Conservation (phyloP, 2,113 vertebrate species). For the Nerophis ophidion region DNA sequence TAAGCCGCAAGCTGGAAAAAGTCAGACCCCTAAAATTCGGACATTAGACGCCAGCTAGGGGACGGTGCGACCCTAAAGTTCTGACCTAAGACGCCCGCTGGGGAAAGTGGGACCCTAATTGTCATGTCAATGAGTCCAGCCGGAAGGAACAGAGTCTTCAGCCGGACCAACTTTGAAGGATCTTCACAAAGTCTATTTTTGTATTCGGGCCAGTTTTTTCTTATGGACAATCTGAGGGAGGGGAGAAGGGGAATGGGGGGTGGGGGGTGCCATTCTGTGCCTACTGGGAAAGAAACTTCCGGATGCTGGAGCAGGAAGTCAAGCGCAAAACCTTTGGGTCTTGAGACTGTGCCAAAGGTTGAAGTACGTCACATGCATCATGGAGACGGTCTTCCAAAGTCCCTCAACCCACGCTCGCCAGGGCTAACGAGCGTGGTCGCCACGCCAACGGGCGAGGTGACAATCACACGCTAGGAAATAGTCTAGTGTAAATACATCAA, state of each 20-base stretch:
- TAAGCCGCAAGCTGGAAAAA: no score
- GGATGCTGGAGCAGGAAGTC: conserved; percentile 28
- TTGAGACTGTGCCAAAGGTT: background rate
- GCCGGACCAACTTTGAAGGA: conserved; percentile 55
- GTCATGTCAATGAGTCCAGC: conserved; percentile 22
- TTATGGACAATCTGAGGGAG: conserved; percentile 51
- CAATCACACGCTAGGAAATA: conserved; percentile 57
- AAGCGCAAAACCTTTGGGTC: conserved; percentile 33
- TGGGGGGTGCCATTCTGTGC: conserved; percentile 68
- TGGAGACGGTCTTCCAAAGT: conserved; percentile 30
- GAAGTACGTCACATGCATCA: no score
- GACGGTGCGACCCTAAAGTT: conserved; percentile 8
- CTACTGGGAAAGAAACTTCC: conserved; percentile 55
- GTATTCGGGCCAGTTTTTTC: conserved; percentile 68
- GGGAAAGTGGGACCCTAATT: conserved; percentile 10
- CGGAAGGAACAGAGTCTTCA: background rate
- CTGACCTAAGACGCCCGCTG: conserved; percentile 71
- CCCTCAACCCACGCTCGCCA: background rate
- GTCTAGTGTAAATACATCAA: conserved; percentile 85
- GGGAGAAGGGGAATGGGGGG: background rate
- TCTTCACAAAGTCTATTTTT: conserved; percentile 72
- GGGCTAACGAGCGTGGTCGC: background rate
- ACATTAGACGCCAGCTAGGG: conserved; percentile 58
- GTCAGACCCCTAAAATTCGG: no score
- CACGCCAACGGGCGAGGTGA: background rate